phyloP scores from a whole-genome alignment of 2,888 invertebrate genomes.

The Pristionchus arcanus region DNA sequence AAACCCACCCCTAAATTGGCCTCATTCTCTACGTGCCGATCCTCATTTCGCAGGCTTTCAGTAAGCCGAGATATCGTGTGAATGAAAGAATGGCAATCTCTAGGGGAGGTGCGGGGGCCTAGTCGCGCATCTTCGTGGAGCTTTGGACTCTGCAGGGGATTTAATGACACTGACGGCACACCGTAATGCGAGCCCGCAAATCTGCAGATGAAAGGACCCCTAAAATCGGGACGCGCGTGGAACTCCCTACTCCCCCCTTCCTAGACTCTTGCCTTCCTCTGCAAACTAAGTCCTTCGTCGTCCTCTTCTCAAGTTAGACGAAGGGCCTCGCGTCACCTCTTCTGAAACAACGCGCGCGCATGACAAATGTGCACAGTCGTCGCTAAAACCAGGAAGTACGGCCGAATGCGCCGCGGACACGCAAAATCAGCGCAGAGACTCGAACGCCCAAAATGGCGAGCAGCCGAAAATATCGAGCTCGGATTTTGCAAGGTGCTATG shows the following conservation, averaged over 20 bases:
- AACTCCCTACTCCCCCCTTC: not conserved
- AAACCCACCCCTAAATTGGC: not conserved
- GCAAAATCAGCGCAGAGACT: not conserved
- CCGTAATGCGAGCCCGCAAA: not conserved
- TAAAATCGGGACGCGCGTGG: not conserved
- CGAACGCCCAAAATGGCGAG: not conserved
- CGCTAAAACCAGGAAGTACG: conserved; percentile 14
- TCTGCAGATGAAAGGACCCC: not conserved
- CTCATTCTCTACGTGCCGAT: not conserved
- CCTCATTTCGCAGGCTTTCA: not conserved
- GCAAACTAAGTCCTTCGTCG: not conserved
- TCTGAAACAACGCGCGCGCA: not conserved
- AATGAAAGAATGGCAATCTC: not conserved
- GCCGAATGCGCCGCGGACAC: not conserved
- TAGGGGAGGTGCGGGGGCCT: not conserved
- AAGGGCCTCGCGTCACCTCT: conserved; percentile 1
- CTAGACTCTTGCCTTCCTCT: not conserved
- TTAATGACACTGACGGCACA: not conserved
- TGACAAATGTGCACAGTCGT: not conserved
- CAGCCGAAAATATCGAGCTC: not conserved
- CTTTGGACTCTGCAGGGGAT: not conserved
- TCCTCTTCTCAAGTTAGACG: not conserved
- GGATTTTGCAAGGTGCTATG: not conserved
- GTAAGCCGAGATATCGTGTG: not conserved
- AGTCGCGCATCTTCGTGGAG: not conserved